These are phyloP conservation scores for Chiloscyllium plagiosum DNA, from an alignment of 2,113 vertebrate species.

Conservation along the genomic window DNA sequence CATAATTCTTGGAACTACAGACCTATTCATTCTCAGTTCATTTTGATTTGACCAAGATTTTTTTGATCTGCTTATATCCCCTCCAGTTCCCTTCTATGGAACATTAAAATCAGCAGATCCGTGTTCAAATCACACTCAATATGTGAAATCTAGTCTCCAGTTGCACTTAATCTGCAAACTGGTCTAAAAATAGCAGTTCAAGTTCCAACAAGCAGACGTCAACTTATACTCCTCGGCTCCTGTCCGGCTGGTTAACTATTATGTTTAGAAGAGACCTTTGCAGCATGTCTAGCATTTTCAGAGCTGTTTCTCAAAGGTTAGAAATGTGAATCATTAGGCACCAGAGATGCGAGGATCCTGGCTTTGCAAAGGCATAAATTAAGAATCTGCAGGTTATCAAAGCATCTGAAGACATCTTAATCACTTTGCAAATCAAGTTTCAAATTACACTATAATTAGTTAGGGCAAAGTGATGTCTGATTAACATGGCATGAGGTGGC, in stretches of 20 bases:
- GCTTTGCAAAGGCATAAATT: not conserved
- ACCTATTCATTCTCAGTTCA: not conserved
- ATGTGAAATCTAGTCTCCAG: not conserved
- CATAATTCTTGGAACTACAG: not conserved
- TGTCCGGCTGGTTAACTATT: not conserved
- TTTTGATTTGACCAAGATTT: not conserved
- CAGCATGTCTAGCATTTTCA: not conserved
- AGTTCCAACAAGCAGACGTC: not conserved
- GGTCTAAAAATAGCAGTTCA: not conserved
- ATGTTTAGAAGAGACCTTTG: not conserved
- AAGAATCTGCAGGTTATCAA: not conserved
- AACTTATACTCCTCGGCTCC: not conserved
- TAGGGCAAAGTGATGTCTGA: not conserved
- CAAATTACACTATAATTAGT: not conserved
- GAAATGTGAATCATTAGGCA: not conserved
- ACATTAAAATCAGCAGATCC: not conserved
- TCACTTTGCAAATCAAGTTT: constrained; percentile 1
- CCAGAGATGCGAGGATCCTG: not conserved
- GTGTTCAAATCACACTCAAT: not conserved
- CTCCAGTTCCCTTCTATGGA: not conserved
- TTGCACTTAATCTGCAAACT: not conserved
- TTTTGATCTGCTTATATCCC: not conserved
- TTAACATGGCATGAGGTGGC: not conserved
- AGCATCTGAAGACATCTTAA: not conserved
- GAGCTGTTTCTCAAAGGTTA: not conserved